Conservation (phyloP, 2,888 invertebrate genomes). For the Anthrax anthrax region DNA sequence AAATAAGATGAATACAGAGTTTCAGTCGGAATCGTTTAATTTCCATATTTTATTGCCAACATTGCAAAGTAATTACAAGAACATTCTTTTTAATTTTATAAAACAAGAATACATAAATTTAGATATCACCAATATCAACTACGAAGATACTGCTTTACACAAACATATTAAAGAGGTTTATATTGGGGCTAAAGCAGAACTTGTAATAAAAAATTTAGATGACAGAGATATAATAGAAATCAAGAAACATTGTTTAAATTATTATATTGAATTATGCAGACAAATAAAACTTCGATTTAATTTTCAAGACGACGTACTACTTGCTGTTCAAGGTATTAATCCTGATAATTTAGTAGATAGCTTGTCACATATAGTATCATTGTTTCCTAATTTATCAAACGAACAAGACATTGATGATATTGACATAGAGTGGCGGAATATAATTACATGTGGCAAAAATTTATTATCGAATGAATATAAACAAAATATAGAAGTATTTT, state of each 20-base stretch:
- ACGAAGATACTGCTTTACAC: background rate
- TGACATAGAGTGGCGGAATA: conserved; percentile 5
- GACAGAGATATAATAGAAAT: background rate
- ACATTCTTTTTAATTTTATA: background rate
- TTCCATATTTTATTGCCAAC: background rate
- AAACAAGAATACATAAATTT: background rate
- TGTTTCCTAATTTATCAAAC: conserved; percentile 5
- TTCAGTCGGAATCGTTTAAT: background rate
- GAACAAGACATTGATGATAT: background rate
- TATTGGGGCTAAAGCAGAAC: background rate
- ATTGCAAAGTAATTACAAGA: background rate
- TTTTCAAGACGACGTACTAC: conserved; percentile 3
- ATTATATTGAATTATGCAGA: background rate
- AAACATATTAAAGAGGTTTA: background rate
- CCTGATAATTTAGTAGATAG: background rate
- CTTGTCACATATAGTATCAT: background rate
- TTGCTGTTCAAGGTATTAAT: conserved; percentile 1
- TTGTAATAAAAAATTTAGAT: background rate
- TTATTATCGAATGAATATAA: background rate
- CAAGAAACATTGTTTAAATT: background rate
- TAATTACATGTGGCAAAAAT: background rate
- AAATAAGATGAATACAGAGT: background rate
- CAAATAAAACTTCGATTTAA: conserved; percentile 2
- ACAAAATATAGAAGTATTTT: conserved; percentile 4
- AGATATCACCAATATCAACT: no score